Evolutionary conservation across 1,140 invertebrate genomes (phyloP).

Genomic region (Micrasema longulum): DNA sequence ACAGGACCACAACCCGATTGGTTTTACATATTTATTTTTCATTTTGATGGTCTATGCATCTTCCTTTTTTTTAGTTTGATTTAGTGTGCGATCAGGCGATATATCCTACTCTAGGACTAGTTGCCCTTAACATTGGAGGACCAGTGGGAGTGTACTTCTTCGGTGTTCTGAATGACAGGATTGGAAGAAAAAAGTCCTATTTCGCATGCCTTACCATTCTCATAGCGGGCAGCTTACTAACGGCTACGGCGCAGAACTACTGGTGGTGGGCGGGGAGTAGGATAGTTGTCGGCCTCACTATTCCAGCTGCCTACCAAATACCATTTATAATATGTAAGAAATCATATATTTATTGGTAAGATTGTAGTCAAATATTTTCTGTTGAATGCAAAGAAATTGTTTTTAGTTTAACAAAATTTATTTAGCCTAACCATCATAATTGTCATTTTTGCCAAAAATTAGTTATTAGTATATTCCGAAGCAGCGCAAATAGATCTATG

Average conservation of each 20-base stretch:
- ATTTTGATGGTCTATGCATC: no score
- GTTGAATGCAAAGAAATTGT: no score
- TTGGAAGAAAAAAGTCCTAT: conserved; percentile 84
- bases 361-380: no score
- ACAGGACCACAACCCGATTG: no score
- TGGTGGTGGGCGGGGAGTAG: conserved; percentile 85
- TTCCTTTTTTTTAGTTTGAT: conserved; percentile 85
- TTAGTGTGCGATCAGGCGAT: conserved; percentile 86
- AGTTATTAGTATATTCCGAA: no score
- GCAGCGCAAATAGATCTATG: no score
- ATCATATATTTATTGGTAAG: conserved; percentile 25
- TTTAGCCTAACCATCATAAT: no score
- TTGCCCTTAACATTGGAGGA: conserved; percentile 85
- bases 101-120: conserved; percentile 86
- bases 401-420: no score
- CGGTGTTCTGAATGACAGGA: conserved; percentile 85
- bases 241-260: conserved; percentile 80
- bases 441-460: no score
- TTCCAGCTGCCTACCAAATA: conserved; percentile 94
- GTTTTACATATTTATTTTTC: no score
- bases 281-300: conserved; percentile 85
- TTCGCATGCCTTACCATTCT: conserved; percentile 84
- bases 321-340: conserved; percentile 92
- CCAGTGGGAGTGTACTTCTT: conserved; percentile 89
- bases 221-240: conserved; percentile 81